These are phyloP conservation scores for Acanthococcus lagerstroemiae DNA, from an alignment of 2,888 invertebrate species.

Conservation along the genomic window DNA sequence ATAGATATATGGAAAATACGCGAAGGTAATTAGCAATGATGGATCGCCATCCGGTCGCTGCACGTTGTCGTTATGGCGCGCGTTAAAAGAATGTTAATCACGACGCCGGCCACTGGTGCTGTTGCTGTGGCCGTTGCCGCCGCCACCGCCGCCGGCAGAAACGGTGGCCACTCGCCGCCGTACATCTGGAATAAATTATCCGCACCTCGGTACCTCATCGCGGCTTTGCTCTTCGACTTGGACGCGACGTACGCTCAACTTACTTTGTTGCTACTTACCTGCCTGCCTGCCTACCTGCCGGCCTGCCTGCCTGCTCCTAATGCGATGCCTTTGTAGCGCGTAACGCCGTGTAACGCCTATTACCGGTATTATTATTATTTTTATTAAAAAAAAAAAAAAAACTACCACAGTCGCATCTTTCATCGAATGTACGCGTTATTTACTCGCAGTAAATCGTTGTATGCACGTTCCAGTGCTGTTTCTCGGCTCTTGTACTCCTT, in stretches of 20 bases:
- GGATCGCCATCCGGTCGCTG: constrained; percentile 20
- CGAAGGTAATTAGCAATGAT: constrained; percentile 25
- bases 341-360: no score
- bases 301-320: no score
- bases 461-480: no score
- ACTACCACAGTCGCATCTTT: constrained; percentile 11
- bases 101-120: no score
- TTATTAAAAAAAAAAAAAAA: no score
- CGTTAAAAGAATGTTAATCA: constrained; percentile 25
- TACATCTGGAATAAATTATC: constrained; percentile 27
- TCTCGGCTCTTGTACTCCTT: neutral
- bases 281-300: no score
- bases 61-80: constrained; percentile 21
- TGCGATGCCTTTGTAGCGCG: no score
- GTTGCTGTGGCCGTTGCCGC: no score
- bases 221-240: neutral
- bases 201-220: no score
- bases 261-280: constrained; percentile 22
- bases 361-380: constrained; percentile 14
- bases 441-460: no score
- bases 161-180: constrained; percentile 27
- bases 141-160: no score
- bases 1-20: constrained; percentile 5
- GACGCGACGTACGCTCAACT: neutral
- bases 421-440: constrained; percentile 1